Evolutionary conservation across 2,797 vertebrate genomes (phyloP), one percentile per base, ranked within the genome.

Genomic region (Manis javanica): DNA sequence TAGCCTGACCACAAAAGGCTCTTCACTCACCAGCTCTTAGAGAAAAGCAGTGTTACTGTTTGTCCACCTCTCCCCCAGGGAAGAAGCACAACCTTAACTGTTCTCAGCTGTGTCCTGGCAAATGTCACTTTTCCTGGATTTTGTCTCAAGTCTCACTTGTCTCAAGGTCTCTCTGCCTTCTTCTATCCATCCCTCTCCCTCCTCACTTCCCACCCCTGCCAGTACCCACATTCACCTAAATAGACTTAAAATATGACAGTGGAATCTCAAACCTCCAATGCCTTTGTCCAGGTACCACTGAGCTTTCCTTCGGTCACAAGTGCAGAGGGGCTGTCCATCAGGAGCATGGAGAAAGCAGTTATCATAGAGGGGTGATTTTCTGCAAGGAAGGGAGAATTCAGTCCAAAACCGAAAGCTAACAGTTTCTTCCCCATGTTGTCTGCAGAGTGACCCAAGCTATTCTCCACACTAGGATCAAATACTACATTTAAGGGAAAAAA

Each of bases 261-360:
- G 26, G n/a, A 49, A 9, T 82, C 15, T 79, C 97, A 85, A 97
- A 99, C 99, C 99, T 99, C 99, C 99, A 88, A 99, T 99, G 92
- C 99, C 99, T 98, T 99, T 99, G 97, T 99, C 99, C 93, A 99
- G 98, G 98, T 99, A 99, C 99, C 99, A 99, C 96, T 99, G 99
- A 96, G 99, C 99, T 97, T 99, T 99, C 98, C 99, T 99, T 98
- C 99, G 99, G 98, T 99, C 99, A 89, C 99, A 99, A 42, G 99
- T 99, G 93, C 99, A 99, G 69, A 99, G 99, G 2, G 99, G 99
- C 96, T 99, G 99, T 61, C 99, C 99, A 24, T 99, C 99, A 5
- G 99, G 99, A 2, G 99, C 99, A 12, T 99, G 99, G 69, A 99
- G 99, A 97, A 99, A 99, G 98, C 99, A 99, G 99, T 99, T 99